Conservation (phyloP, 2,888 invertebrate species). For the Drosophila peninsularis region DNA sequence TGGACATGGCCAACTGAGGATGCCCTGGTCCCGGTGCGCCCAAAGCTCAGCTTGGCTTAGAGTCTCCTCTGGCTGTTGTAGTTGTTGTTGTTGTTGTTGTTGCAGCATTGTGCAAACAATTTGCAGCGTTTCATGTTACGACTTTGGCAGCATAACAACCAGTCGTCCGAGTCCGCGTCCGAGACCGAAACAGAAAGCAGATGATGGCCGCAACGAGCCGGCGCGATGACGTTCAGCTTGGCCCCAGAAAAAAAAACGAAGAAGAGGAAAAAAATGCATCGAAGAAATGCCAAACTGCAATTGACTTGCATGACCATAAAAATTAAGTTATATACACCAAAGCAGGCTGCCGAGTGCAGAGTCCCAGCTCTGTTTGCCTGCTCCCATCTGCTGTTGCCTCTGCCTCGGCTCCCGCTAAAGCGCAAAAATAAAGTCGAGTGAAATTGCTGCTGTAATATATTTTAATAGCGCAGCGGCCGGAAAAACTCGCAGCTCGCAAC, state of each 20-base stretch:
- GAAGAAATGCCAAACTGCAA: conserved; percentile 81
- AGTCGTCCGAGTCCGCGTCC: conserved; percentile 26
- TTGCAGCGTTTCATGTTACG: conserved; percentile 75
- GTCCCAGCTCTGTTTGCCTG: conserved; percentile 8
- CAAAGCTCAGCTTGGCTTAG: conserved; percentile 32
- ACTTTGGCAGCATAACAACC: conserved; percentile 57
- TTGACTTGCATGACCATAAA: conserved; percentile 82
- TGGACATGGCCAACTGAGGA: conserved; percentile 22
- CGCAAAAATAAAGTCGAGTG: conserved; percentile 77
- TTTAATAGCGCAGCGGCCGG: conserved; percentile 68
- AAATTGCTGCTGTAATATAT: conserved; percentile 80
- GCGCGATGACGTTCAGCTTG: conserved; percentile 34
- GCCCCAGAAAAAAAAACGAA: conserved; percentile 35
- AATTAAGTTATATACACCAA: conserved; percentile 81
- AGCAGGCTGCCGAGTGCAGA: conserved; percentile 21
- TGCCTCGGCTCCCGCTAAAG: conserved; percentile 35
- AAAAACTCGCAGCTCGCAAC: conserved; percentile 50
- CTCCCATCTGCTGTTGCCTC: background rate
- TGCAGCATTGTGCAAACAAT: conserved; percentile 67
- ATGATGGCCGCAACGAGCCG: conserved; percentile 52
- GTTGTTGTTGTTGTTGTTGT: background rate
- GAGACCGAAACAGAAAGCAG: conserved; percentile 36
- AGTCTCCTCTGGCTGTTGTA: conserved; percentile 42
- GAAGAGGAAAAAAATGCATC: conserved; percentile 57
- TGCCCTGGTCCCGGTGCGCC: conserved; percentile 30